phyloP scores from a whole-genome alignment of 2,113 vertebrate species.

The Uropsilus gracilis region DNA sequence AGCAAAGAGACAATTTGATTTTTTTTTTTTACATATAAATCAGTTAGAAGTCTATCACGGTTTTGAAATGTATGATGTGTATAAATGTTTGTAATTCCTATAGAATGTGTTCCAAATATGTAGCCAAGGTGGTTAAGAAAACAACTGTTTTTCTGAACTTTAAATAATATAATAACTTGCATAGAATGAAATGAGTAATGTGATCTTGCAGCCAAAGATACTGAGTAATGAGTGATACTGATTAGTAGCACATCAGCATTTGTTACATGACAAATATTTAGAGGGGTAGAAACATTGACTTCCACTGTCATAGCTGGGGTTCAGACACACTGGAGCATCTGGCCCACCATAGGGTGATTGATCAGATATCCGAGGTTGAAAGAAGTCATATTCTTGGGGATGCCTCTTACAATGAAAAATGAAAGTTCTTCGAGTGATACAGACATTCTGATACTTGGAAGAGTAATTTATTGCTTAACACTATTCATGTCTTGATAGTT shows the following conservation, averaged over 20 bases:
- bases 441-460: not conserved
- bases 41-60: not conserved
- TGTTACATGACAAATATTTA: not conserved
- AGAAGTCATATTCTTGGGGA: not conserved
- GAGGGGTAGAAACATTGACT: not conserved
- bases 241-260: not conserved
- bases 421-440: not conserved
- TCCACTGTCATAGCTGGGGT: too few species aligned
- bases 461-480: not conserved
- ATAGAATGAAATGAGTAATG: conserved; percentile 15
- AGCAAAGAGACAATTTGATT: conserved; percentile 10
- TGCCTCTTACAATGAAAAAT: not conserved
- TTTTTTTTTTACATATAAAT: conserved; percentile 4
- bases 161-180: not conserved
- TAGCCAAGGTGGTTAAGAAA: conserved; percentile 15
- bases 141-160: not conserved
- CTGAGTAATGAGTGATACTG: not conserved
- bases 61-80: conserved; percentile 37
- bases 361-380: not conserved
- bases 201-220: not conserved
- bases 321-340: not conserved
- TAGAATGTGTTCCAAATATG: conserved; percentile 36
- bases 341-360: not conserved
- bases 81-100: not conserved
- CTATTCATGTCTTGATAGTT: not conserved